Percentiles rank a stretch among this genome's conserved stretches.
These are phyloP conservation scores for Nezara viridula DNA, from an alignment of 2,888 invertebrate genomes.

Conservation along the genomic window DNA sequence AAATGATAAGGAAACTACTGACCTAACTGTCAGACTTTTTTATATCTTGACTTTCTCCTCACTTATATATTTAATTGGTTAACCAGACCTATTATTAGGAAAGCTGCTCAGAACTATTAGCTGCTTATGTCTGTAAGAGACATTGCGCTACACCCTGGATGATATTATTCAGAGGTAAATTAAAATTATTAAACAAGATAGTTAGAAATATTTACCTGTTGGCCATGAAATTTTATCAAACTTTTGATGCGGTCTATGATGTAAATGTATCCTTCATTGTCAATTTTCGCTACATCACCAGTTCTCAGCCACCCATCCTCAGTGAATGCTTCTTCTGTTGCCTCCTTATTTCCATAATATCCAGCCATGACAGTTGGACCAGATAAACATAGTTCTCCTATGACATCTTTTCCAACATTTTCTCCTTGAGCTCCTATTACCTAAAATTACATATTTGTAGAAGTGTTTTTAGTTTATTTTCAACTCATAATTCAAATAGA, in stretches of 20 bases:
- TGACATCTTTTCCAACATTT: conserved; percentile 75
- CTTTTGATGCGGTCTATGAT: conserved; percentile 90
- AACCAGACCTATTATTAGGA: too few species aligned
- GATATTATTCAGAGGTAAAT: too few species aligned
- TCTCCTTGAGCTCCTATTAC: conserved; percentile 70
- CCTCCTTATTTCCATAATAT: conserved; percentile 79
- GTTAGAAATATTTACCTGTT: conserved; percentile 70
- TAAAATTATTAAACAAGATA: neutral
- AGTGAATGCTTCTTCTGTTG: conserved; percentile 78
- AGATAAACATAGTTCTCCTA: conserved; percentile 88
- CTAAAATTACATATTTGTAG: conserved; percentile 58
- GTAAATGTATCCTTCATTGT: conserved; percentile 81
- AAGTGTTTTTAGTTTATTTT: neutral
- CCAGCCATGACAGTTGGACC: conserved; percentile 88
- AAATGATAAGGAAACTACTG: too few species aligned
- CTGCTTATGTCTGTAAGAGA: too few species aligned
- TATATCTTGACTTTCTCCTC: too few species aligned
- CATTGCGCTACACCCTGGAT: too few species aligned
- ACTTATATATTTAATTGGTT: too few species aligned
- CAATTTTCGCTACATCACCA: conserved; percentile 88
- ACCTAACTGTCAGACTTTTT: too few species aligned
- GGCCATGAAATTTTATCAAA: conserved; percentile 91
- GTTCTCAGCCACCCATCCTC: conserved; percentile 83
- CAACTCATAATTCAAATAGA: neutral
- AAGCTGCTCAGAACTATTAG: too few species aligned